These are phyloP conservation scores for Cisticola juncidis DNA, from an alignment of 2,113 vertebrate species.

Conservation along the genomic window DNA sequence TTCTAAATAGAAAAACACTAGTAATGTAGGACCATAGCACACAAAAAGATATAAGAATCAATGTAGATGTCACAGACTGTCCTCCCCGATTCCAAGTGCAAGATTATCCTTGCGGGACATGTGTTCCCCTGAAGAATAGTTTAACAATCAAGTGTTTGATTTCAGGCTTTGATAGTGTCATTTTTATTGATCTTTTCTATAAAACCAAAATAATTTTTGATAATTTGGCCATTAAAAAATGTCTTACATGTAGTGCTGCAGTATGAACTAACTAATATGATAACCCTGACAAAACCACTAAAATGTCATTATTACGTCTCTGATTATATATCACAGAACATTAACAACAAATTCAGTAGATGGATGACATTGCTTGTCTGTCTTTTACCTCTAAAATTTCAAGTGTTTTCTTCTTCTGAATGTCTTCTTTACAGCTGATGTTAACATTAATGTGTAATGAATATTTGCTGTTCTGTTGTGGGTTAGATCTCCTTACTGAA, in stretches of 20 bases:
- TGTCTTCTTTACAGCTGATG: neutral
- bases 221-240: neutral
- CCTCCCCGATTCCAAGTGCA: neutral
- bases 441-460: neutral
- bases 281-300: neutral
- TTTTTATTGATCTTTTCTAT: neutral
- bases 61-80: neutral
- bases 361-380: conserved; percentile 13
- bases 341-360: neutral
- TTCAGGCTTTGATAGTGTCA: conserved; percentile 31
- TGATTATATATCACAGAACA: neutral
- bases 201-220: neutral
- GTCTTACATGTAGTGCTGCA: neutral
- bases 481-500: conserved; percentile 93
- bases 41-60: neutral
- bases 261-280: neutral
- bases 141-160: neutral
- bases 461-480: conserved; percentile 47
- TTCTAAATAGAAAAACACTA: neutral
- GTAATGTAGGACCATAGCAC: neutral
- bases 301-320: neutral
- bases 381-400: neutral
- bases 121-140: neutral
- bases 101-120: neutral
- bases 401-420: neutral